Base-by-base conservation (phyloP, 2,113 vertebrate species). In the Girardinichthys multiradiatus region DNA sequence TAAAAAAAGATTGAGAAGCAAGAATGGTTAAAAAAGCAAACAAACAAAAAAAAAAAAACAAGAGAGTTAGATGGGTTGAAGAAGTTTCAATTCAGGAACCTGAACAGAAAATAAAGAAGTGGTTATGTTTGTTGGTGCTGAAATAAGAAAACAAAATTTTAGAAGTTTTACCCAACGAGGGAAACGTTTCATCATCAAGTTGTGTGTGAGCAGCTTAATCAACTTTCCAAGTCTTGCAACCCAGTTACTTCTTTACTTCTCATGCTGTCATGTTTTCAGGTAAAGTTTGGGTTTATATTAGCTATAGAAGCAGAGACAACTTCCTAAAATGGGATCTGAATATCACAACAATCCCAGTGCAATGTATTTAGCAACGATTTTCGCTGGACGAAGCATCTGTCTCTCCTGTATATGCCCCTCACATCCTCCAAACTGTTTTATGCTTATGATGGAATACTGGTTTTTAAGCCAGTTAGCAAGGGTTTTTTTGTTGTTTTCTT, bases 271-370 rank as follows among this genome's bases (percentile, higher is more conserved):
- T 28, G 64, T 69, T 45, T 86, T 70, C 60, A 42, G 30, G 31
- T 45, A 72, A 64, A 29, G 66, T 65, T 64, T 70, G 75, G 62
- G 45, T 66, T 35, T 6, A 67, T 21, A 35, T 60, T n/a, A 64
- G 72, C 72, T 78, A 29, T 28, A 74, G 60, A 71, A 87, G 87
- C 75, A 60, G 76, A 68, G 74, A 91, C 82, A 86, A 91, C 86
- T 88, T 81, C 89, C 64, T 82, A 81, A 39, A 77, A 87, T 70
- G 62, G 76, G 75, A 74, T 75, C 60, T 35, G 61, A 80, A 76
- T 80, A 86, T 45, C 63, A 74, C 35, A 70, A 59, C 74, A 76
- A 89, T 84, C 78, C 88, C 86, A 82, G 80, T 83, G 81, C 74
- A 71, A 80, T n/a, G 24, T n/a, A 2, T 54, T n/a, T 21, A 54